These are phyloP conservation scores for Eurystomus gularis DNA, from an alignment of 2,113 vertebrate species.

Conservation along the genomic window DNA sequence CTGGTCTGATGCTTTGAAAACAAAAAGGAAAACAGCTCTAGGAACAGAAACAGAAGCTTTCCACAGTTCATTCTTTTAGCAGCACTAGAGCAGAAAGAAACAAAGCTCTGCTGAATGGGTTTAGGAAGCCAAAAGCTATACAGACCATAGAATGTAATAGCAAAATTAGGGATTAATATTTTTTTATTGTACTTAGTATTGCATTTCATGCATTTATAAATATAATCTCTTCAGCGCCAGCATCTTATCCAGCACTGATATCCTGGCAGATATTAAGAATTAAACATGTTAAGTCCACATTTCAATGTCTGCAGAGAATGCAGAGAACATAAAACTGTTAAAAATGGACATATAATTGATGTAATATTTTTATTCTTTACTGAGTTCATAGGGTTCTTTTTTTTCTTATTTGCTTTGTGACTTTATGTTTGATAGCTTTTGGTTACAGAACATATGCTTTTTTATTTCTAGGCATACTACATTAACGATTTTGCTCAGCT, in stretches of 20 bases:
- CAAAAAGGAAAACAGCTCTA: not conserved
- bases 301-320: not conserved
- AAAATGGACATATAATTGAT: not conserved
- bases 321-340: not conserved
- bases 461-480: not conserved
- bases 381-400: not conserved
- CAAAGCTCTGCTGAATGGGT: no score
- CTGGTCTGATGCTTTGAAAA: not conserved
- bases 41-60: not conserved
- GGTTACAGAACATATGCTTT: fast-evolving
- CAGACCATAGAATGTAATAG: not conserved
- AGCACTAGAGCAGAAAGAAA: no score
- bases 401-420: not conserved
- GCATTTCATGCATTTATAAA: slow-evolving; percentile 9
- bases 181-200: not conserved
- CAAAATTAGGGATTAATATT: not conserved
- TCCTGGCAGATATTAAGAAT: not conserved
- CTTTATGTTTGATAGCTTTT: not conserved
- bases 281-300: not conserved
- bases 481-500: not conserved
- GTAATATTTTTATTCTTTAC: not conserved
- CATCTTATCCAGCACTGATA: not conserved
- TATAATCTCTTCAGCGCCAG: not conserved
- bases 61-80: not conserved
- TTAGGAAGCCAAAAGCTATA: not conserved